Percentiles rank a stretch among this genome's conserved stretches.
Conservation (phyloP, 2,888 invertebrate species). For the Trissonchulus sp. region DNA sequence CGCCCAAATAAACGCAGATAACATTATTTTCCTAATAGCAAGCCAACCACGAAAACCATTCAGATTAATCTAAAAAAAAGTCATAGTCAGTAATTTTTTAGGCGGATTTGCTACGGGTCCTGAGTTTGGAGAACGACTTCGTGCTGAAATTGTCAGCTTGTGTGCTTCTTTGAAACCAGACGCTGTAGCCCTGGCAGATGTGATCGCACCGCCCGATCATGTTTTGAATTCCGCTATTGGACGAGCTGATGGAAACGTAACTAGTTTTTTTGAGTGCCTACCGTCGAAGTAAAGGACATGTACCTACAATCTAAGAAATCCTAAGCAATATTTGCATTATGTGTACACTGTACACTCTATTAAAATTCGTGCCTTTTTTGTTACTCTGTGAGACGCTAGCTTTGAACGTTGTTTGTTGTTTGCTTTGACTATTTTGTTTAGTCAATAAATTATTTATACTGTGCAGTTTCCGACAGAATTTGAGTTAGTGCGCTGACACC, state of each 20-base stretch:
- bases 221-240: slow-evolving; percentile 79
- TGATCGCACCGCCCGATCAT: slow-evolving; percentile 80
- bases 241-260: slow-evolving; percentile 73
- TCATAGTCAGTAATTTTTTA: slow-evolving; percentile 37
- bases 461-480: too few species aligned
- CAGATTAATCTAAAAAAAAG: too few species aligned
- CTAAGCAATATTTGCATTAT: too few species aligned
- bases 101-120: slow-evolving; percentile 53
- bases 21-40: too few species aligned
- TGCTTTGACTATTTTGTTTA: too few species aligned
- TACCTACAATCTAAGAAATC: too few species aligned
- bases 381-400: too few species aligned
- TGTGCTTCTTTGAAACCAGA: slow-evolving; percentile 69
- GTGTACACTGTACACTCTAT: neutral
- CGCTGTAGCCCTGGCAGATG: slow-evolving; percentile 71
- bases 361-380: neutral
- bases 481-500: too few species aligned
- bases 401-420: too few species aligned
- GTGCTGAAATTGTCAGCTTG: slow-evolving; percentile 64
- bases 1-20: too few species aligned
- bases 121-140: slow-evolving; percentile 57
- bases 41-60: slow-evolving; percentile 14
- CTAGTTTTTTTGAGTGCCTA: slow-evolving; percentile 23
- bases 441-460: too few species aligned
- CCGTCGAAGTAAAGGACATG: too few species aligned